Conservation (phyloP, 2,888 invertebrate genomes). For the Cheilosia variabilis region DNA sequence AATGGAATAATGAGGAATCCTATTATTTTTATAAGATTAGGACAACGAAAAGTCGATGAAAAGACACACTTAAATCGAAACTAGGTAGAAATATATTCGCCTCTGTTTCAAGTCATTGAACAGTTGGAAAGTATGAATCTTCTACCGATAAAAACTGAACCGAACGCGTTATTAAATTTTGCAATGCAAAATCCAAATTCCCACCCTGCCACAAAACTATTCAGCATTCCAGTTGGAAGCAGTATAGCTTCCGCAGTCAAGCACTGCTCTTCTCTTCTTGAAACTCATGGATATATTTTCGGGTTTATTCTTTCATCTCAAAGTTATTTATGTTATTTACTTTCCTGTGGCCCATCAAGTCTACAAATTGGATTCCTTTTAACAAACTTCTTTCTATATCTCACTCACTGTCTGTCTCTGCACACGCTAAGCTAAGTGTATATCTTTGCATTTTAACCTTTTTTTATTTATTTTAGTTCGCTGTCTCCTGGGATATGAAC, state of each 20-base stretch:
- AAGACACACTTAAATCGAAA: too few species aligned
- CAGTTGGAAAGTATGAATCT: too few species aligned
- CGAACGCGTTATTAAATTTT: background rate
- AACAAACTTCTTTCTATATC: background rate
- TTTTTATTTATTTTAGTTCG: slow-evolving; percentile 15
- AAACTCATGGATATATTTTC: background rate
- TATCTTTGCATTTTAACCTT: slow-evolving; percentile 21
- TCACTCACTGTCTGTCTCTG: background rate
- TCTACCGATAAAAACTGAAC: too few species aligned
- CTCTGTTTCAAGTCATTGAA: too few species aligned
- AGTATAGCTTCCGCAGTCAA: background rate
- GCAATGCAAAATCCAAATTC: background rate
- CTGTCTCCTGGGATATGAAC: slow-evolving; percentile 11
- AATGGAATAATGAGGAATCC: too few species aligned
- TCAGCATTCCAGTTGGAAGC: background rate
- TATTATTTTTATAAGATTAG: too few species aligned
- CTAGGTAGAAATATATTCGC: too few species aligned
- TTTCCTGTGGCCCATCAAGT: slow-evolving; percentile 9
- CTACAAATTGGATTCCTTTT: slow-evolving; percentile 49
- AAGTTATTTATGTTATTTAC: slow-evolving; percentile 30
- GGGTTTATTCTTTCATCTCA: background rate
- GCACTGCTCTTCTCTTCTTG: too few species aligned
- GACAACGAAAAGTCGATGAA: too few species aligned
- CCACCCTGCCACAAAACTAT: background rate
- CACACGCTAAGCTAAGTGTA: slow-evolving; percentile 5